These are phyloP conservation scores for Papilio protenor DNA, from an alignment of 2,888 invertebrate genomes.

Conservation along the genomic window DNA sequence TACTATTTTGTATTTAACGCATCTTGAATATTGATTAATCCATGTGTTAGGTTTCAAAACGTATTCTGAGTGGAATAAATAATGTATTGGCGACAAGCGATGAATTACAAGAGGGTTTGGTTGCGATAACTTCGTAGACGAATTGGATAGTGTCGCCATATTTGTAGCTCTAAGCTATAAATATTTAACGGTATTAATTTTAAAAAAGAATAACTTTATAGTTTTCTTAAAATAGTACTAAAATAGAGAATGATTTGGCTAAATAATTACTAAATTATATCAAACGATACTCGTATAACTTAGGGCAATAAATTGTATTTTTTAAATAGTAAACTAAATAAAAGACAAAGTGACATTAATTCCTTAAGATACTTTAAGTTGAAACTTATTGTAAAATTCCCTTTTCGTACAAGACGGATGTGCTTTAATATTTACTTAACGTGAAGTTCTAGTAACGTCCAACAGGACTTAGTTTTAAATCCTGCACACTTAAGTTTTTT, in stretches of 20 bases:
- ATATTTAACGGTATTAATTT: neutral
- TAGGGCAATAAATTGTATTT: neutral
- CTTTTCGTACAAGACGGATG: conserved; percentile 24
- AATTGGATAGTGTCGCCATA: neutral
- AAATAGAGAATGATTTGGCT: no score
- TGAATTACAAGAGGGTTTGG: conserved; percentile 9
- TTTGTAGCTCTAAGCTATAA: neutral
- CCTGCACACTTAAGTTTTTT: conserved; percentile 5
- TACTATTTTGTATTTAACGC: conserved; percentile 10
- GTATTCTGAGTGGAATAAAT: conserved; percentile 26
- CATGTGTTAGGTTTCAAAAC: conserved; percentile 4
- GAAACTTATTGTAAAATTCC: conserved; percentile 26
- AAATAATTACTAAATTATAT: neutral
- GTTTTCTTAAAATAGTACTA: neutral
- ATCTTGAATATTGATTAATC: conserved; percentile 28
- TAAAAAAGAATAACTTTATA: neutral
- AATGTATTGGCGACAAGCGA: neutral
- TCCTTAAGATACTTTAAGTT: neutral
- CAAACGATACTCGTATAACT: neutral
- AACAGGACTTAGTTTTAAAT: conserved; percentile 23
- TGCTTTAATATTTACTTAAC: conserved; percentile 30
- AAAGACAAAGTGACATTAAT: neutral
- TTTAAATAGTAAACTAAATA: neutral
- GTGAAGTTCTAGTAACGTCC: conserved; percentile 26
- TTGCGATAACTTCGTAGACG: neutral